Percentiles rank a stretch among this genome's conserved stretches.
Evolutionary conservation across 2,888 invertebrate genomes (phyloP).

Genomic region (Oithona nana): DNA sequence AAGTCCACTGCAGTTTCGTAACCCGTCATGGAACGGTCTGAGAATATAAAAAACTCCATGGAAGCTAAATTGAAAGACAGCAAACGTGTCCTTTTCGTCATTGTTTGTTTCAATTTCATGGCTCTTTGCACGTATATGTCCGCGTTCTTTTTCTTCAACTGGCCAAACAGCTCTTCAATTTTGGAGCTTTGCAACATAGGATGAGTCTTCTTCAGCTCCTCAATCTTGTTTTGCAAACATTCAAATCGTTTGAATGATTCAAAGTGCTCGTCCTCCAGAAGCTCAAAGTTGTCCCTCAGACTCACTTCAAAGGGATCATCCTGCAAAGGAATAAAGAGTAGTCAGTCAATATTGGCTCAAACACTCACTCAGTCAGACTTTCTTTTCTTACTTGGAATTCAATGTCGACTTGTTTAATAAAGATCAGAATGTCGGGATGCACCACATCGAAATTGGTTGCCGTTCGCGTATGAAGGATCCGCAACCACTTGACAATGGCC

Average conservation of each 20-base stretch:
- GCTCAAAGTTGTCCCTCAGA: conserved; percentile 80
- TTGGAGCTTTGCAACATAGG: conserved; percentile 62
- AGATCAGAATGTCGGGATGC: conserved; percentile 22
- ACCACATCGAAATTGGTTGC: not conserved
- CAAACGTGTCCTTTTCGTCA: conserved; percentile 50
- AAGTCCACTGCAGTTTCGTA: not conserved
- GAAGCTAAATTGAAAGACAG: conserved; percentile 29
- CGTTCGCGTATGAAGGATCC: conserved; percentile 26
- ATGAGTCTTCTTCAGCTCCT: conserved; percentile 59
- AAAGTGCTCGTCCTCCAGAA: conserved; percentile 81
- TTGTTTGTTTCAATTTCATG: conserved; percentile 44
- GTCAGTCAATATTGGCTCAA: too few species aligned
- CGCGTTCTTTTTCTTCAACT: conserved; percentile 69
- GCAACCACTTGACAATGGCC: conserved; percentile 85
- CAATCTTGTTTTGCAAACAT: conserved; percentile 67
- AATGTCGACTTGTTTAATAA: conserved; percentile 67
- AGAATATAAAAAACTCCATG: conserved; percentile 6
- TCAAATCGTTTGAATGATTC: conserved; percentile 75
- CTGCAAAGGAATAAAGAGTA: too few species aligned
- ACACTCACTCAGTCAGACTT: too few species aligned
- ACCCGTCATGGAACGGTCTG: conserved; percentile 3
- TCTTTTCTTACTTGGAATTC: too few species aligned
- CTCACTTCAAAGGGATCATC: conserved; percentile 98
- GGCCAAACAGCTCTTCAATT: conserved; percentile 70
- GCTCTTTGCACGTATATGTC: conserved; percentile 88